These are phyloP conservation scores for Eucera pruinosa DNA, from an alignment of 2,888 invertebrate species.

Conservation along the genomic window DNA sequence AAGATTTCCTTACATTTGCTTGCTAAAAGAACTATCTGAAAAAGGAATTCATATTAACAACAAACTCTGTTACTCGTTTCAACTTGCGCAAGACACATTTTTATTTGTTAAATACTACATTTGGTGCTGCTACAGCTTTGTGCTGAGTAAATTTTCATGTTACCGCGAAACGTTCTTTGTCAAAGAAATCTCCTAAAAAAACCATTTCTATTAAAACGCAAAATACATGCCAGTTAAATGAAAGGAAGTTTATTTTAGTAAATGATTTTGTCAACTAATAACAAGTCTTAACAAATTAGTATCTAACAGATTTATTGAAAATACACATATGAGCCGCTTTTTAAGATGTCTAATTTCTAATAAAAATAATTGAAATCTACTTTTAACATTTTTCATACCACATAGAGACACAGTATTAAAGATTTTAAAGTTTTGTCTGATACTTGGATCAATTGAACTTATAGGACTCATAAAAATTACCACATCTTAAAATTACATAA, in stretches of 20 bases:
- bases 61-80: slow-evolving; percentile 35
- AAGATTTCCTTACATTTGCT: slow-evolving; percentile 32
- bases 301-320: no score
- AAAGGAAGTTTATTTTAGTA: neutral
- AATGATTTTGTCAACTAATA: neutral
- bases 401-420: no score
- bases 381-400: no score
- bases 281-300: neutral
- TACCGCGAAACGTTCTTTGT: slow-evolving; percentile 12
- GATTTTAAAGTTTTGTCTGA: no score
- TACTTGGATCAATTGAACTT: no score
- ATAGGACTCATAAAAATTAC: no score
- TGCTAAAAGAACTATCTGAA: slow-evolving; percentile 51
- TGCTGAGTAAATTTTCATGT: slow-evolving; percentile 47
- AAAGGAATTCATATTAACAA: slow-evolving; percentile 42
- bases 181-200: slow-evolving; percentile 14
- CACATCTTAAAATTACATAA: no score
- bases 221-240: neutral
- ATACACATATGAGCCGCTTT: no score
- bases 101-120: slow-evolving; percentile 41
- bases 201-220: slow-evolving; percentile 3
- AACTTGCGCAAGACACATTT: slow-evolving; percentile 48
- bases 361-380: no score
- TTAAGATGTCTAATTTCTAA: no score
- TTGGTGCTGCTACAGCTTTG: neutral